These are phyloP conservation scores for Metacarcinus magister DNA, from an alignment of 2,888 invertebrate species.

Conservation along the genomic window DNA sequence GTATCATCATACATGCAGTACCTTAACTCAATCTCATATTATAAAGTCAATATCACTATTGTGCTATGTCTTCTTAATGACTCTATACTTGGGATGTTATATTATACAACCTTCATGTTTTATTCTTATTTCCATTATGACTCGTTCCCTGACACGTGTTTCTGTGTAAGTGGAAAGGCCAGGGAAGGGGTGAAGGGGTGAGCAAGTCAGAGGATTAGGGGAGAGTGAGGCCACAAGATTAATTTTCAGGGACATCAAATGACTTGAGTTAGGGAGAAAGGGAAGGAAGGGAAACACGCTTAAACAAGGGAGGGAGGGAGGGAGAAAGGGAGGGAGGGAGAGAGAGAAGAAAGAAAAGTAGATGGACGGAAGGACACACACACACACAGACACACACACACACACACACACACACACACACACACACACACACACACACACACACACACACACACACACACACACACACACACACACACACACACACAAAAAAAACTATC, in stretches of 20 bases:
- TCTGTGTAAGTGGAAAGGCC: background rate
- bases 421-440: conserved; percentile 7
- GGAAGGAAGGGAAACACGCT: background rate
- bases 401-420: background rate
- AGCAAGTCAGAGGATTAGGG: background rate
- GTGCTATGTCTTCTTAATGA: background rate
- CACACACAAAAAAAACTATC: too few species aligned
- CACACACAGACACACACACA: background rate
- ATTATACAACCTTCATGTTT: too few species aligned
- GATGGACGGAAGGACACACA: background rate
- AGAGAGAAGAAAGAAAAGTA: conserved; percentile 28
- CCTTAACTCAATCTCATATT: background rate
- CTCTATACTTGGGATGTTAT: too few species aligned
- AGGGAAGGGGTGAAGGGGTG: background rate
- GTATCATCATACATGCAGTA: background rate
- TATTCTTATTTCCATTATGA: background rate
- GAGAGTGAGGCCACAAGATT: background rate
- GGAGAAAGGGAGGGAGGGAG: conserved; percentile 9
- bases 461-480: background rate
- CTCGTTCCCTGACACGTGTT: background rate
- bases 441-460: background rate
- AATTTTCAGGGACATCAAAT: background rate
- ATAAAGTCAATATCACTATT: background rate
- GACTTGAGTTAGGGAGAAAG: background rate
- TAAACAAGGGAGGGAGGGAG: background rate